Percentiles rank a stretch among this genome's conserved stretches.
These are phyloP conservation scores for Camponotus pennsylvanicus DNA, from an alignment of 1,140 invertebrate genomes.

Conservation along the genomic window DNA sequence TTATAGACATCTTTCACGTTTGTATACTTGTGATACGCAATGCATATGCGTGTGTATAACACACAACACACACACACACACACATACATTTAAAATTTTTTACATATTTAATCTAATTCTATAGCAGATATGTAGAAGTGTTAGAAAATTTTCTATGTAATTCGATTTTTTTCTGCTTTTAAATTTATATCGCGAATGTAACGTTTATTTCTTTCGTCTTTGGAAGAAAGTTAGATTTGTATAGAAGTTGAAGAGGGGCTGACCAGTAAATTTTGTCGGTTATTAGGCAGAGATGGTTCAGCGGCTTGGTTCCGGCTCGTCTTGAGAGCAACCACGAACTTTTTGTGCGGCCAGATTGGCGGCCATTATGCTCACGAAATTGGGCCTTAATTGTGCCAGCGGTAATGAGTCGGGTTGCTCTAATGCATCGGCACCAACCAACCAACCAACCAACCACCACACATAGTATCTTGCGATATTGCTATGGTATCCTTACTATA, in stretches of 20 bases:
- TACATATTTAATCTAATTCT: background rate
- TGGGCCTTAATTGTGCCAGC: slow-evolving; percentile 85
- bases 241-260: slow-evolving; percentile 58
- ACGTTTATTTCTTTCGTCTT: background rate
- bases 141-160: background rate
- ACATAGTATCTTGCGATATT: slow-evolving; percentile 69
- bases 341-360: slow-evolving; percentile 83
- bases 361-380: slow-evolving; percentile 83
- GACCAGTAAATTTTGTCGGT: slow-evolving; percentile 80
- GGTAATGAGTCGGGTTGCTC: slow-evolving; percentile 83
- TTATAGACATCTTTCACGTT: background rate
- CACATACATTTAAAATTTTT: background rate
- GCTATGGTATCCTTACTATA: slow-evolving; percentile 70
- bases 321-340: slow-evolving; percentile 71
- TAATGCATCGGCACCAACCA: slow-evolving; percentile 79
- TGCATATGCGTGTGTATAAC: background rate
- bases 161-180: background rate
- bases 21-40: background rate
- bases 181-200: background rate
- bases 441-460: slow-evolving; percentile 68
- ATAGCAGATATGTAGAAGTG: background rate
- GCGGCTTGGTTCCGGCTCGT: slow-evolving; percentile 77
- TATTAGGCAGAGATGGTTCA: slow-evolving; percentile 79
- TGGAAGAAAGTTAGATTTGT: slow-evolving; percentile 76
- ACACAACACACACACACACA: too few species aligned